Percentiles rank a stretch among this genome's conserved stretches.
These are phyloP conservation scores for Myocastor coypus DNA, from an alignment of 2,113 vertebrate species.

Conservation along the genomic window DNA sequence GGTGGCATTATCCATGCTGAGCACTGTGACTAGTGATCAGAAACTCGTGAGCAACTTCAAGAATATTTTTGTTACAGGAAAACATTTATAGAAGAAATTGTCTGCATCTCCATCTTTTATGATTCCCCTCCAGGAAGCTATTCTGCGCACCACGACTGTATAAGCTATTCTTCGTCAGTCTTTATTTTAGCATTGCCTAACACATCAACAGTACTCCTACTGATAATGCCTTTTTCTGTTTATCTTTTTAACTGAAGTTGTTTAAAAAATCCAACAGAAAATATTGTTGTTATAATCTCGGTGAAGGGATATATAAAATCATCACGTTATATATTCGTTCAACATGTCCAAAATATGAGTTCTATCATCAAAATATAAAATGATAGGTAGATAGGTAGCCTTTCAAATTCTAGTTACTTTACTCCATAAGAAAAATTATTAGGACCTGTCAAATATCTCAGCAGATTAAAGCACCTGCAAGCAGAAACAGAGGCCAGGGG, in stretches of 20 bases:
- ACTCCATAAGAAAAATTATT: background rate
- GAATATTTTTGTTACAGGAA: constrained; percentile 41
- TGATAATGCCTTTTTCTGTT: background rate
- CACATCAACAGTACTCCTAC: background rate
- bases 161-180: constrained; percentile 56
- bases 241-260: constrained; percentile 52
- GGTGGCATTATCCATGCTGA: background rate
- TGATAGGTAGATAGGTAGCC: background rate
- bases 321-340: background rate
- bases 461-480: no score
- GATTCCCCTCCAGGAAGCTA: constrained; percentile 13
- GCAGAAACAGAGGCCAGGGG: no score
- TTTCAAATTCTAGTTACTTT: background rate
- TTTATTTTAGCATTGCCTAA: constrained; percentile 34
- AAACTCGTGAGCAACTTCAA: constrained; percentile 36
- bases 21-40: background rate
- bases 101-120: constrained; percentile 48
- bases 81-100: constrained; percentile 52
- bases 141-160: background rate
- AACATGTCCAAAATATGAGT: background rate
- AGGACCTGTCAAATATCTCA: no score
- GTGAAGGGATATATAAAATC: background rate
- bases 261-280: background rate
- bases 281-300: background rate
- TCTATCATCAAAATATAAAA: background rate